These are phyloP conservation scores for Globodera ellingtonae DNA, from an alignment of 1,140 invertebrate species.

Conservation along the genomic window DNA sequence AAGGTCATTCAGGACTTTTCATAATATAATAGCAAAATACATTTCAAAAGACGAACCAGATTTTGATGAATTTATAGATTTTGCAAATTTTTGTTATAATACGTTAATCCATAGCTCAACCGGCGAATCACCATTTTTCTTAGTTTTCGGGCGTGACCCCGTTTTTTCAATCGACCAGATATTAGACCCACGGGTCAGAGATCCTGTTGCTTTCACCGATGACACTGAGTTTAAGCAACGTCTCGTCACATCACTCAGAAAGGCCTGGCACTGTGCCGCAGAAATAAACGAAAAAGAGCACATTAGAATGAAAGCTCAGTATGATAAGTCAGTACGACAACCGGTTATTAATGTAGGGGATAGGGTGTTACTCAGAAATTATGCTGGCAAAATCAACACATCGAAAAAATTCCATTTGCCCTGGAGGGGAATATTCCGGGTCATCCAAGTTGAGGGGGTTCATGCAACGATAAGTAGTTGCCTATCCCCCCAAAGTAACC, in stretches of 20 bases:
- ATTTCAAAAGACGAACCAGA: constrained; percentile 2
- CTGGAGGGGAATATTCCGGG: no score
- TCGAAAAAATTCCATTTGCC: no score
- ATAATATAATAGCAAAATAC: constrained; percentile 13
- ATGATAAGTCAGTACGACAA: no score
- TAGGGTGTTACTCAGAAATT: no score
- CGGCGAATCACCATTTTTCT: constrained; percentile 5
- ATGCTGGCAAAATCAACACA: no score
- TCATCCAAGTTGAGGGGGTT: no score
- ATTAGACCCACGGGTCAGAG: neutral
- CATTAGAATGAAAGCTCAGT: no score
- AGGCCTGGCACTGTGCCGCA: no score
- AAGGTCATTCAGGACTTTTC: neutral
- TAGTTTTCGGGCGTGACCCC: constrained; percentile 2
- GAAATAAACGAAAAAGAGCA: no score
- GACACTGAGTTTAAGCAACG: neutral
- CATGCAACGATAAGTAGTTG: no score
- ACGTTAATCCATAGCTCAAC: constrained; percentile 4
- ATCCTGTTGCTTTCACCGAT: neutral
- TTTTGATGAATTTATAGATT: constrained; percentile 6
- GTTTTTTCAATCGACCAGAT: neutral
- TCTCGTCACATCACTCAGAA: neutral
- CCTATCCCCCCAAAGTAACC: no score
- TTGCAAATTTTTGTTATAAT: constrained; percentile 10
- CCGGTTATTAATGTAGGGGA: no score